Conservation (phyloP, 2,797 vertebrate species). For the Falco rusticolus region DNA sequence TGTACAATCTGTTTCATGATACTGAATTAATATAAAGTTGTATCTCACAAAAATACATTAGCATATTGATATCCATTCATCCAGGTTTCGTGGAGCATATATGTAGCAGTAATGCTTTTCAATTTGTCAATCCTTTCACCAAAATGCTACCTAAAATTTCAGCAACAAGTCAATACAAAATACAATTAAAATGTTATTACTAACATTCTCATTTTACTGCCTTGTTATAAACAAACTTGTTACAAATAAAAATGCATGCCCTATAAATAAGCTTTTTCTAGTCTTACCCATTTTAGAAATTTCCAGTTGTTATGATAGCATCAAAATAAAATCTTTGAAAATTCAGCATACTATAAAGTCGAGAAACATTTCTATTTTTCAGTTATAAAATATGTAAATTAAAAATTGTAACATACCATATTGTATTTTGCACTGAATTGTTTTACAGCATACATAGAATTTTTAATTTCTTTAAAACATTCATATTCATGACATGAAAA, state of each 20-base stretch:
- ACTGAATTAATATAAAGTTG: neutral
- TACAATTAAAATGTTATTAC: neutral
- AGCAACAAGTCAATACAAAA: conserved; percentile 21
- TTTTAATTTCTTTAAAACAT: neutral
- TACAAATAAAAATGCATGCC: neutral
- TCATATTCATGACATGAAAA: neutral
- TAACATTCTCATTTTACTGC: neutral
- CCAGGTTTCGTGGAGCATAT: neutral
- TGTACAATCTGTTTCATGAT: neutral
- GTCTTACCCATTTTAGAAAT: neutral
- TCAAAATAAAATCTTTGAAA: neutral
- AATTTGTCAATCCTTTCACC: neutral
- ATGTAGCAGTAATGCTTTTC: neutral
- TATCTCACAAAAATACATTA: neutral
- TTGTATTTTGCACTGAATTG: neutral
- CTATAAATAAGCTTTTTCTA: neutral
- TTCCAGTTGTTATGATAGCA: neutral
- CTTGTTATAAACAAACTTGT: neutral
- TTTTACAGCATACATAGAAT: neutral
- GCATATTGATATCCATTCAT: neutral
- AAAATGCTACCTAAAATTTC: neutral
- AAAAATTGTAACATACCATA: neutral
- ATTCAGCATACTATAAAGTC: neutral
- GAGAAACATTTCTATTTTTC: neutral
- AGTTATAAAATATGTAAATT: neutral